Evolutionary conservation across 2,113 vertebrate genomes (phyloP), one percentile per base, ranked within the genome.

Genomic region (Platichthys flesus): DNA sequence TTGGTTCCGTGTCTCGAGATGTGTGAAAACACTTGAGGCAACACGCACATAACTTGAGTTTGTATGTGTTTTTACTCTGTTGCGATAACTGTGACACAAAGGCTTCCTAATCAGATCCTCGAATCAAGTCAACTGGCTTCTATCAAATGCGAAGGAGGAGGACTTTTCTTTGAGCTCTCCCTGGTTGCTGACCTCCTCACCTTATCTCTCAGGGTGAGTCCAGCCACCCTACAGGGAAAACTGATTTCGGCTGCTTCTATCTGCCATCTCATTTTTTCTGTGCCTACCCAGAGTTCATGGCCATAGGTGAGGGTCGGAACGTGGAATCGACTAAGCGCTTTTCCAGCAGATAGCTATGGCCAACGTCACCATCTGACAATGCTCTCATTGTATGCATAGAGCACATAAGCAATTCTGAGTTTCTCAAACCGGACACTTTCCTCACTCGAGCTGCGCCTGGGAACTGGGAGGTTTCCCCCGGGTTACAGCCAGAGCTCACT

Each of bases 21-120:
- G 67, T 76, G 49, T 62, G 49, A 71, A 67, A 70, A 73, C 14
- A 14, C 10, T 7, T 20, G 42, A 67, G 5, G 23, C 59, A 56
- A 20, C 31, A 65, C 14, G 73, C 60, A 45, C 4, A 63, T 62
- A 35, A 28, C 2, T 28, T 54, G 16, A 26, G n/a, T 5, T 52
- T 71, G 31, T 2, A 3, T 9, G 8, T n/a, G 9, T 28, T 10
- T 49, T 45, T 72, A 26, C 56, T 26, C n/a, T 1, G 3, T 3
- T 23, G 52, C 9, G 1, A 59, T 47, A 3, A 18, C 52, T 42
- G 40, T 42, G 9, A 42, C 40, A 54, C 52, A 54, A 23, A 56
- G 54, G 54, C 54, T 24, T 56, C 54, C 21, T 14, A 56, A 56
- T 13, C 54, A 23, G 54, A 56, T 56, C 8, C 54, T 9, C 21